Percentiles rank a stretch among this genome's conserved stretches.
phyloP scores from a whole-genome alignment of 2,113 vertebrate genomes.

The Stigmatopora nigra region DNA sequence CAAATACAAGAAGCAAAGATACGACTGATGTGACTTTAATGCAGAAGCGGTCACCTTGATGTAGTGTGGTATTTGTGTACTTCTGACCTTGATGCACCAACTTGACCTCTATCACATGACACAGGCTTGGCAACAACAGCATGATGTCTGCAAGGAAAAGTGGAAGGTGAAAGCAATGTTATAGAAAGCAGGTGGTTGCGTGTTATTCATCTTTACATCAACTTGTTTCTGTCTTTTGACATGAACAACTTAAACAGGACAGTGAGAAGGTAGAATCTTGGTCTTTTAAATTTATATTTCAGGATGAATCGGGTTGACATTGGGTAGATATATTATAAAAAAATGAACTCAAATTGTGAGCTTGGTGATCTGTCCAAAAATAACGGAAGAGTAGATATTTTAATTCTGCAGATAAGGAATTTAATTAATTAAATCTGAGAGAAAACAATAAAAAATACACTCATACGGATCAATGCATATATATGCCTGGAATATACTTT shows the following conservation, averaged over 20 bases:
- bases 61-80: conserved; percentile 24
- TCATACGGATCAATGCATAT: too few relatives aligned
- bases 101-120: conserved; percentile 13
- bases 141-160: conserved; percentile 3
- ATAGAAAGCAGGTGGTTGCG: background rate
- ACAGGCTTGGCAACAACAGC: background rate
- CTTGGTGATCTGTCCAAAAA: too few relatives aligned
- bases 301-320: too few relatives aligned
- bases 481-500: too few relatives aligned
- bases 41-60: conserved; percentile 28
- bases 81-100: conserved; percentile 16
- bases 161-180: background rate
- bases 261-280: background rate
- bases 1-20: conserved; percentile 32
- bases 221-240: background rate
- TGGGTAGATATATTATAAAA: too few relatives aligned
- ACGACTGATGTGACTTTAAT: conserved; percentile 44
- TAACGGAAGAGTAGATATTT: too few relatives aligned
- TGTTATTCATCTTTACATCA: background rate
- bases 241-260: background rate
- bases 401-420: too few relatives aligned
- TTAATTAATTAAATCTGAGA: too few relatives aligned
- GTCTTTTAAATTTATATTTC: background rate
- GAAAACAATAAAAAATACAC: too few relatives aligned
- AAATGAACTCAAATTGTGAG: too few relatives aligned